Evolutionary conservation across 2,888 invertebrate genomes (phyloP).

Genomic region (Ophion slaviceki): DNA sequence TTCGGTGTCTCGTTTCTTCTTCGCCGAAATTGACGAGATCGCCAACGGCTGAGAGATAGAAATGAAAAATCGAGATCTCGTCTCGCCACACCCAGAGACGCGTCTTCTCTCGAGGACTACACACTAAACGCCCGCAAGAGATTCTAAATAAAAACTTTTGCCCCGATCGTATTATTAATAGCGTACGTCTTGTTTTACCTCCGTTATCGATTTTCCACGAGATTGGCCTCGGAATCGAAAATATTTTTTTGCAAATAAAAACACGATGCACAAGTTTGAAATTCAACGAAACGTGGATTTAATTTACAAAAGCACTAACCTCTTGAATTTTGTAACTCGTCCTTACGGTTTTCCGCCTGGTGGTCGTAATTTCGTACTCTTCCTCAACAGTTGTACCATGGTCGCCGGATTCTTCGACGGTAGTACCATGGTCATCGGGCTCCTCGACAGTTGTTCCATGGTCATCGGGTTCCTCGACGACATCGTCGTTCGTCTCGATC

Average conservation of each 20-base stretch:
- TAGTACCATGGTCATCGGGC: constrained; percentile 71
- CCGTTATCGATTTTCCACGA: constrained; percentile 29
- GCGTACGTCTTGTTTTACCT: constrained; percentile 43
- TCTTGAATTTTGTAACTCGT: constrained; percentile 82
- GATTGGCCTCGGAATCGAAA: neutral
- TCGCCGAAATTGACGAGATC: neutral
- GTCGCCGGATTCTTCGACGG: constrained; percentile 72
- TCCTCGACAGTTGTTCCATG: constrained; percentile 79
- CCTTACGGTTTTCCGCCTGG: constrained; percentile 80
- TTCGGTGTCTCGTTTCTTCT: neutral
- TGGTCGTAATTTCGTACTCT: constrained; percentile 82
- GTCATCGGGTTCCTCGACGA: constrained; percentile 64
- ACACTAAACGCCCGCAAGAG: constrained; percentile 59
- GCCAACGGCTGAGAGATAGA: neutral
- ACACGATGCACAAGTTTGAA: constrained; percentile 7
- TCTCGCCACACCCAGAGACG: constrained; percentile 64
- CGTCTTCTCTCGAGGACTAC: constrained; percentile 44
- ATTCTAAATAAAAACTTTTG: constrained; percentile 65
- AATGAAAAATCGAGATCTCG: constrained; percentile 32
- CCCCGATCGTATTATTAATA: constrained; percentile 61
- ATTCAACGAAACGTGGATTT: neutral
- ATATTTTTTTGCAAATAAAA: neutral
- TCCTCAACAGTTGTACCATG: constrained; percentile 80
- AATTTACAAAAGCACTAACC: constrained; percentile 73
- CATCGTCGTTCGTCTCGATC: constrained; percentile 62